Evolutionary conservation across 2,888 invertebrate genomes (phyloP).

Genomic region (Caenorhabditis parvicauda): DNA sequence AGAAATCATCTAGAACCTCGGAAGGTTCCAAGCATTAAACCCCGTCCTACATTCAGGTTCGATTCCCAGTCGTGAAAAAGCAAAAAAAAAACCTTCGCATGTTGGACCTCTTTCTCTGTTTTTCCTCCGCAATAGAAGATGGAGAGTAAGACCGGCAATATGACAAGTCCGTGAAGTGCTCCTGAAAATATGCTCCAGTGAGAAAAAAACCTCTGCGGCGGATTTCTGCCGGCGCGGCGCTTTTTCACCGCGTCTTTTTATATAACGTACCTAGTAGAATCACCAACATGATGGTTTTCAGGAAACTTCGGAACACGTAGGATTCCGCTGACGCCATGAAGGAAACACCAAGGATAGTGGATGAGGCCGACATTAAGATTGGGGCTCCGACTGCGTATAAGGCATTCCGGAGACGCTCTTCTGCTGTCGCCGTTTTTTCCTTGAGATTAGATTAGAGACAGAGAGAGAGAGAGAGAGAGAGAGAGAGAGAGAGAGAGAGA

Average conservation of each 20-base stretch:
- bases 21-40: too few species aligned
- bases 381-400: slow-evolving; percentile 85
- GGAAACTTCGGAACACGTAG: slow-evolving; percentile 68
- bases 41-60: too few species aligned
- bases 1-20: too few species aligned
- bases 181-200: slow-evolving; percentile 62
- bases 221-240: not conserved
- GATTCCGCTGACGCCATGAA: slow-evolving; percentile 84
- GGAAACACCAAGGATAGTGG: slow-evolving; percentile 84
- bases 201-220: not conserved
- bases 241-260: not conserved
- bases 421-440: slow-evolving; percentile 41
- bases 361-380: slow-evolving; percentile 85
- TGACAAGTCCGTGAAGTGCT: slow-evolving; percentile 85
- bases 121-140: slow-evolving; percentile 50
- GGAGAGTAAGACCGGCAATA: slow-evolving; percentile 73
- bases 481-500: too few species aligned
- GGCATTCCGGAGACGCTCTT: slow-evolving; percentile 80
- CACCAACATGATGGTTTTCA: slow-evolving; percentile 84
- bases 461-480: too few species aligned
- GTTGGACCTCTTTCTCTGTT: slow-evolving; percentile 16
- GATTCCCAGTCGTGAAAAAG: too few species aligned
- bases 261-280: slow-evolving; percentile 74
- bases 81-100: slow-evolving; percentile 18
- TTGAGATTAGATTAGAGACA: too few species aligned